Conservation (phyloP, 2,888 invertebrate genomes). For the Caenorhabditis doughertyi region DNA sequence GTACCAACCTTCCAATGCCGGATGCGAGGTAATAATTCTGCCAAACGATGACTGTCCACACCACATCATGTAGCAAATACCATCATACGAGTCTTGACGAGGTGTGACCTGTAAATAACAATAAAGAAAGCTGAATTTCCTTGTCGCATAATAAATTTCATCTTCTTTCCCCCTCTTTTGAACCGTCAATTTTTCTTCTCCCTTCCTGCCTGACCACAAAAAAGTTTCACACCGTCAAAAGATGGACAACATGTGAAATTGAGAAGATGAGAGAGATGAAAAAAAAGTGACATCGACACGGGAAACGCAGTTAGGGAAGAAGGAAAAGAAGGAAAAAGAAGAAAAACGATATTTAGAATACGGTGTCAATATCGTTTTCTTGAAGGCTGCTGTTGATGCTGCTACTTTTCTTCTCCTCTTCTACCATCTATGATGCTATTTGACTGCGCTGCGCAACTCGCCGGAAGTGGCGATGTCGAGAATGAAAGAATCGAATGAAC, state of each 20-base stretch:
- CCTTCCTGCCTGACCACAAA: slow-evolving; percentile 20
- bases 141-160: slow-evolving; percentile 18
- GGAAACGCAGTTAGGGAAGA: slow-evolving; percentile 5
- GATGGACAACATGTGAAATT: slow-evolving; percentile 35
- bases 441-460: slow-evolving; percentile 36
- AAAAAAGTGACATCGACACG: slow-evolving; percentile 43
- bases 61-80: slow-evolving; percentile 83
- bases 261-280: slow-evolving; percentile 15
- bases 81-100: slow-evolving; percentile 80
- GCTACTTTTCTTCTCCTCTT: too few species aligned
- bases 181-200: background rate
- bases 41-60: slow-evolving; percentile 81
- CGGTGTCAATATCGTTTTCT: slow-evolving; percentile 57
- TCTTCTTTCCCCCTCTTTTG: background rate
- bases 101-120: slow-evolving; percentile 78
- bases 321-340: slow-evolving; percentile 2
- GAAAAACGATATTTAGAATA: slow-evolving; percentile 59
- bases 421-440: slow-evolving; percentile 12
- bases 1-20: slow-evolving; percentile 76
- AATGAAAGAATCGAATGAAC: slow-evolving; percentile 55
- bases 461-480: slow-evolving; percentile 49
- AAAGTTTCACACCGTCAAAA: slow-evolving; percentile 46
- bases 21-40: slow-evolving; percentile 83
- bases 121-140: slow-evolving; percentile 22
- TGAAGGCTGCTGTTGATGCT: slow-evolving; percentile 34